Conservation (phyloP, 2,113 vertebrate genomes). For the Tympanuchus pallidicinctus region DNA sequence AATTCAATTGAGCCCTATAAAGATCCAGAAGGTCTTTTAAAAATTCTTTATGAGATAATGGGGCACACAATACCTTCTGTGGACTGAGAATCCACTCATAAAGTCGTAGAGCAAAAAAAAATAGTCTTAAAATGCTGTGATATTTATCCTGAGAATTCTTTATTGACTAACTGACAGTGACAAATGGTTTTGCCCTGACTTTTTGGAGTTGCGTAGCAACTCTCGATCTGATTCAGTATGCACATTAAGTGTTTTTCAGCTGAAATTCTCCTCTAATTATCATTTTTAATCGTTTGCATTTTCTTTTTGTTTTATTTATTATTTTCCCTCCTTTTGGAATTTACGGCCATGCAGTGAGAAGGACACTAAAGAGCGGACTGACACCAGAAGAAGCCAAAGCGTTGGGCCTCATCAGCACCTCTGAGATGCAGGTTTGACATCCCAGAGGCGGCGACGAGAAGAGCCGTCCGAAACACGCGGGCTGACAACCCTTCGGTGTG, state of each 20-base stretch:
- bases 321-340: neutral
- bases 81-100: neutral
- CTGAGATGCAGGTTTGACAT: constrained; percentile 93
- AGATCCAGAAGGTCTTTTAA: neutral
- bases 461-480: constrained; percentile 31
- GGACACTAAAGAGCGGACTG: constrained; percentile 94
- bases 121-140: neutral
- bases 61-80: neutral
- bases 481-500: neutral
- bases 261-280: neutral
- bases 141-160: neutral
- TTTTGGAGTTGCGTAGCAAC: neutral
- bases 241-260: neutral
- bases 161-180: neutral
- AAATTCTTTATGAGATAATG: neutral
- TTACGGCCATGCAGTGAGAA: constrained; percentile 82
- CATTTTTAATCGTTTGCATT: constrained; percentile 26
- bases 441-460: neutral
- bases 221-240: neutral
- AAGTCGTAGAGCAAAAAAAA: neutral
- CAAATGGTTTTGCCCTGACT: neutral
- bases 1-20: neutral
- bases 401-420: constrained; percentile 89
- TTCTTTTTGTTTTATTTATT: neutral
- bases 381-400: constrained; percentile 95